phyloP scores from a whole-genome alignment of 2,888 invertebrate genomes.

The Amitus sp. region DNA sequence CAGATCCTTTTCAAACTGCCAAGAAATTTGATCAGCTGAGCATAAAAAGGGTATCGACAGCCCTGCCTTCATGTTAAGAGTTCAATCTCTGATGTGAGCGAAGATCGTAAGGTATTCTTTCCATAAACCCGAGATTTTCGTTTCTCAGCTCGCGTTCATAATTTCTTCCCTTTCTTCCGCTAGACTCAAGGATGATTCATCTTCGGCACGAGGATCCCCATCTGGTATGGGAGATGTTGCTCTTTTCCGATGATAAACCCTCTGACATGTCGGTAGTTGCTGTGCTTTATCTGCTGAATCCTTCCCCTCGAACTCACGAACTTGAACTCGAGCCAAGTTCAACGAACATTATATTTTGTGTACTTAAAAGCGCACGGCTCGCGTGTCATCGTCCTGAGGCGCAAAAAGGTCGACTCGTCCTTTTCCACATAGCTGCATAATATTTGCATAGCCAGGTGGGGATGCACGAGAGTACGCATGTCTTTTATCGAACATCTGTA shows the following conservation, averaged over 20 bases:
- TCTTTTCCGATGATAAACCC: slow-evolving; percentile 28
- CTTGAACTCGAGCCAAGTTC: slow-evolving; percentile 41
- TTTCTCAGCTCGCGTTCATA: slow-evolving; percentile 8
- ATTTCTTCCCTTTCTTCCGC: slow-evolving; percentile 19
- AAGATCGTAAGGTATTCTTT: not conserved
- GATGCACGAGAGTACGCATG: slow-evolving; percentile 39
- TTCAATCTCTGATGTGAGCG: no score
- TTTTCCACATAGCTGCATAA: slow-evolving; percentile 45
- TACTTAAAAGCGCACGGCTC: slow-evolving; percentile 41
- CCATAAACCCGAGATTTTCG: not conserved
- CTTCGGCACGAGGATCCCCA: slow-evolving; percentile 25
- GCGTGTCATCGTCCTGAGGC: slow-evolving; percentile 43
- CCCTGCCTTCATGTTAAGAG: no score
- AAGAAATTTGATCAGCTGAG: no score
- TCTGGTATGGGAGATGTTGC: slow-evolving; percentile 28
- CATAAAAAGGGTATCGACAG: no score
- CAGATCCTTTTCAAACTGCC: no score
- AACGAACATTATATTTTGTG: slow-evolving; percentile 44
- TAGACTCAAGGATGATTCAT: slow-evolving; percentile 37
- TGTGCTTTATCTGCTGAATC: slow-evolving; percentile 35
- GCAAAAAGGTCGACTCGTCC: slow-evolving; percentile 41
- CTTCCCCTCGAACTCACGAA: slow-evolving; percentile 40
- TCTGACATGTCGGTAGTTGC: slow-evolving; percentile 30
- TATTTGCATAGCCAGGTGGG: slow-evolving; percentile 40
- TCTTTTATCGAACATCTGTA: slow-evolving; percentile 50